Percentiles rank a stretch among this genome's conserved stretches.
Evolutionary conservation across 1,140 invertebrate genomes (phyloP).

Genomic region (Meloidogyne exigua): DNA sequence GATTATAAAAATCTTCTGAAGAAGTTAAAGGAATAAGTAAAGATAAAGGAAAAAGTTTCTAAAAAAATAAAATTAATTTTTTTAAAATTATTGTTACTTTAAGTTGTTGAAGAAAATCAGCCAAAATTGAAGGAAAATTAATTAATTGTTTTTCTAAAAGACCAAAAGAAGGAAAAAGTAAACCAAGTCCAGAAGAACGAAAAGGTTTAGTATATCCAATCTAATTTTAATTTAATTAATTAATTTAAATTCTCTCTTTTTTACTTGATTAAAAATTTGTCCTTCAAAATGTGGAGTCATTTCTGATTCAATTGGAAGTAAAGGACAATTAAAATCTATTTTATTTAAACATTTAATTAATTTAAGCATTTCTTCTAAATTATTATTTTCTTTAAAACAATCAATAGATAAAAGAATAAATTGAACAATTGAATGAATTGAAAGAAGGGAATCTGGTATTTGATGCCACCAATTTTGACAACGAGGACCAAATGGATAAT

Average conservation of each 20-base stretch:
- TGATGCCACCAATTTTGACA: conserved; percentile 13
- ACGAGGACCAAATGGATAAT: neutral
- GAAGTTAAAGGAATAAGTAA: neutral
- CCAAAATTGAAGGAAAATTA: conserved; percentile 5
- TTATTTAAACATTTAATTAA: conserved; percentile 15
- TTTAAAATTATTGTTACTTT: neutral
- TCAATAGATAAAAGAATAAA: conserved; percentile 18
- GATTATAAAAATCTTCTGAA: conserved; percentile 6
- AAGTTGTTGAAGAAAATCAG: conserved; percentile 20
- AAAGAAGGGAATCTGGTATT: conserved; percentile 7
- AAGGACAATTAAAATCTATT: conserved; percentile 11
- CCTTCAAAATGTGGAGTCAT: conserved; percentile 19
- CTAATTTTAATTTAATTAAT: neutral
- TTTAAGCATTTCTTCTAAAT: conserved; percentile 3
- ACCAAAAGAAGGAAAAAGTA: conserved; percentile 9
- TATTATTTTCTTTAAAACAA: conserved; percentile 6
- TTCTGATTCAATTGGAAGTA: conserved; percentile 18
- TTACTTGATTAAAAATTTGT: conserved; percentile 20
- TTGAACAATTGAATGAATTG: conserved; percentile 19
- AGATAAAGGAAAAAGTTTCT: neutral
- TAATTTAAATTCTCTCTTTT: no score
- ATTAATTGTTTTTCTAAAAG: conserved; percentile 18
- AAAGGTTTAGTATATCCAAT: conserved; percentile 22
- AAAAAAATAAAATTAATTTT: neutral
- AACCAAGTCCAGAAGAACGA: conserved; percentile 4